Evolutionary conservation across 2,888 invertebrate genomes (phyloP).

Genomic region (Cheilosia vulpina): DNA sequence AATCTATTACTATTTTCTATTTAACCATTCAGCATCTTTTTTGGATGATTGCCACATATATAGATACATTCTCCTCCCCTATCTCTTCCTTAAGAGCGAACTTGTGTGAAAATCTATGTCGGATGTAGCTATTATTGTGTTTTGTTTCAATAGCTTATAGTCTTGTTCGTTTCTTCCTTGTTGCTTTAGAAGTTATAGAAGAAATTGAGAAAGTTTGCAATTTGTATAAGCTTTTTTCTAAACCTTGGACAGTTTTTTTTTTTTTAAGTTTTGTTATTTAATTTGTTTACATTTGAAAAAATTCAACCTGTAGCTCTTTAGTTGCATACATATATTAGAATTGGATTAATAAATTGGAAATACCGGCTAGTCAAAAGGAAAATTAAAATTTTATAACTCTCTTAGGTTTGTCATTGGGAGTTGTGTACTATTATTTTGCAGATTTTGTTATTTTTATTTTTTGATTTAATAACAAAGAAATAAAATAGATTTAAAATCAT

Average conservation of each 20-base stretch:
- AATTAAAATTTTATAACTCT: slow-evolving; percentile 4
- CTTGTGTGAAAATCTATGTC: slow-evolving; percentile 25
- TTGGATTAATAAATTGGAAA: slow-evolving; percentile 45
- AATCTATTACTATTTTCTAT: slow-evolving; percentile 42
- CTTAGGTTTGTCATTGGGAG: slow-evolving; percentile 57
- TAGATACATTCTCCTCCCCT: slow-evolving; percentile 54
- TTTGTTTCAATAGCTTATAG: slow-evolving; percentile 40
- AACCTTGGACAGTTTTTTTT: slow-evolving; percentile 1
- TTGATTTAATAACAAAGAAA: neutral
- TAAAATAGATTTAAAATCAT: slow-evolving; percentile 31
- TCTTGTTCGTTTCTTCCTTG: slow-evolving; percentile 1
- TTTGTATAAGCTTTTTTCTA: slow-evolving; percentile 5
- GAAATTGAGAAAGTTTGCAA: slow-evolving; percentile 10
- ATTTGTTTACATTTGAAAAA: slow-evolving; percentile 1
- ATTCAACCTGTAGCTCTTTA: neutral
- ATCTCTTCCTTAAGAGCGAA: slow-evolving; percentile 43
- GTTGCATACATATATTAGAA: slow-evolving; percentile 26
- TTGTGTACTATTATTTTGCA: slow-evolving; percentile 58
- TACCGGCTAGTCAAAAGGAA: too few species aligned
- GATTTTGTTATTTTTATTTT: too few species aligned
- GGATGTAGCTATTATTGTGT: slow-evolving; percentile 22
- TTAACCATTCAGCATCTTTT: slow-evolving; percentile 65
- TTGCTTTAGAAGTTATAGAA: neutral
- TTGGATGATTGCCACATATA: slow-evolving; percentile 62
- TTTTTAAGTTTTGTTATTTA: slow-evolving; percentile 10